A percentile compares a stretch with the other conserved stretches of the same genome.
phyloP scores from a whole-genome alignment of 2,113 vertebrate genomes.

The Emydocephalus ijimae region DNA sequence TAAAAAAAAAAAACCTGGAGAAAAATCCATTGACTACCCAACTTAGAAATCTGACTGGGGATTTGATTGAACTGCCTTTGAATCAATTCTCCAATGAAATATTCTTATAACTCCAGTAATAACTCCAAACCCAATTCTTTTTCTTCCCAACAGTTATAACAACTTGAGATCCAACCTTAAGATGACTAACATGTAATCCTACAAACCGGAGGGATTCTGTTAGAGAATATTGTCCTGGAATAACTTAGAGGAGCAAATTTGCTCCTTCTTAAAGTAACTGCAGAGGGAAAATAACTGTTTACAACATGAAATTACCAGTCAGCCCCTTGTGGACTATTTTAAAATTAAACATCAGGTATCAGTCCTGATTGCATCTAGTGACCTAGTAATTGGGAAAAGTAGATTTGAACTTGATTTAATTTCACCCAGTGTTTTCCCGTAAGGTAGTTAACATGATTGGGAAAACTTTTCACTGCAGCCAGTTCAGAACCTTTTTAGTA shows the following conservation, averaged over 20 bases:
- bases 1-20: neutral
- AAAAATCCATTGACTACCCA: neutral
- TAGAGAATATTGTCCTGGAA: neutral
- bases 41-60: neutral
- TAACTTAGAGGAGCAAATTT: neutral
- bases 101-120: neutral
- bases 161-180: neutral
- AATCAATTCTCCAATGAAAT: neutral
- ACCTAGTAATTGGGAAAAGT: too few relatives aligned
- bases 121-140: neutral
- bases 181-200: neutral
- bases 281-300: neutral
- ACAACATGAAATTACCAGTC: neutral
- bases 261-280: neutral
- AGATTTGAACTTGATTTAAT: neutral
- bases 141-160: neutral
- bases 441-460: neutral
- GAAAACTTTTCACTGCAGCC: neutral
- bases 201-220: neutral
- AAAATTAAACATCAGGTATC: neutral
- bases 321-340: neutral
- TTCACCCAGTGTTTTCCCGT: neutral
- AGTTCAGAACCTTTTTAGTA: neutral
- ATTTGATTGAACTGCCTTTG: neutral
- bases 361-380: neutral